phyloP scores from a whole-genome alignment of 1,140 invertebrate species.

The Globodera ellingtonae region DNA sequence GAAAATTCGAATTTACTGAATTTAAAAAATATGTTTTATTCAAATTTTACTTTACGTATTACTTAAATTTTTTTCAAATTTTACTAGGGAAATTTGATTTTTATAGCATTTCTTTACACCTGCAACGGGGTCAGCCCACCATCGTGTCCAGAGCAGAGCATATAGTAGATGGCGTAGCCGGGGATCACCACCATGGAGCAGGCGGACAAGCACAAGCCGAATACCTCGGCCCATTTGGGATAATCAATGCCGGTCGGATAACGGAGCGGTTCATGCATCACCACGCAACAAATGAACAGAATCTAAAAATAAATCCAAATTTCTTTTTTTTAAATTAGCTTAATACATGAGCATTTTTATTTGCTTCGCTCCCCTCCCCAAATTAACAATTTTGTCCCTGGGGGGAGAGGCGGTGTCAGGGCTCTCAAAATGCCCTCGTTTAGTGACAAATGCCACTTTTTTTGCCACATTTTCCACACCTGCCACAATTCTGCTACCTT shows the following conservation, averaged over 20 bases:
- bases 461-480: too few relatives aligned
- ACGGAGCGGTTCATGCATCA: slow-evolving; percentile 88
- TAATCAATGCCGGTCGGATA: slow-evolving; percentile 73
- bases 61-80: background rate
- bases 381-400: too few relatives aligned
- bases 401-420: too few relatives aligned
- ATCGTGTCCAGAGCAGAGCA: slow-evolving; percentile 33
- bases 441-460: too few relatives aligned
- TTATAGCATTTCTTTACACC: background rate
- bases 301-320: slow-evolving; percentile 19
- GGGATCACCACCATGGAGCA: slow-evolving; percentile 97
- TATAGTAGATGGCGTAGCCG: slow-evolving; percentile 71
- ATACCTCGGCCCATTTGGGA: slow-evolving; percentile 87
- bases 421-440: too few relatives aligned
- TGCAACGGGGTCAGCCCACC: slow-evolving; percentile 5
- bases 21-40: too few relatives aligned
- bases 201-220: slow-evolving; percentile 89
- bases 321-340: background rate
- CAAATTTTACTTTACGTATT: background rate
- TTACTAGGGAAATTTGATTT: background rate
- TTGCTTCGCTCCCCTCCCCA: too few relatives aligned
- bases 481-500: too few relatives aligned
- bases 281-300: slow-evolving; percentile 72
- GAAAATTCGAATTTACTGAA: background rate
- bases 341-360: too few relatives aligned